phyloP scores from a whole-genome alignment of 37 sponge, comb jelly and placozoan species.

The Crambe crambe region DNA sequence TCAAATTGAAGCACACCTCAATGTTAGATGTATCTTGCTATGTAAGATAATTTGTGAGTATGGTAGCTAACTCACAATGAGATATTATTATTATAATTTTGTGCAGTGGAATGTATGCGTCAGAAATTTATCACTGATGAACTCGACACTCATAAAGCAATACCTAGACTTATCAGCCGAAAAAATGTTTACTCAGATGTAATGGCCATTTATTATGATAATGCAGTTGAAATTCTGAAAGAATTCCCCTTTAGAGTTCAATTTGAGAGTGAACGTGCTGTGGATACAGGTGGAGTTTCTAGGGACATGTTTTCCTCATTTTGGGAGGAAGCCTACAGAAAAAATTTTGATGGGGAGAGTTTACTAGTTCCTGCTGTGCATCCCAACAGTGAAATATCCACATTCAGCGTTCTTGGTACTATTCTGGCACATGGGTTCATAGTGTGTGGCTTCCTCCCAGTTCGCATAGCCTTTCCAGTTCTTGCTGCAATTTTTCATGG shows the following conservation, averaged over 20 bases:
- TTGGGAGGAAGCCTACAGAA: slow-evolving; percentile 12
- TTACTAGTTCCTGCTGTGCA: slow-evolving; percentile 3
- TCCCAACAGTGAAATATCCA: slow-evolving; percentile 10
- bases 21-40: too few species aligned
- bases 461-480: slow-evolving; percentile 21
- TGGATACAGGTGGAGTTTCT: slow-evolving; percentile 28
- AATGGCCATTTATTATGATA: not conserved
- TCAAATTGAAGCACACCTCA: too few species aligned
- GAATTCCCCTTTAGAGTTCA: slow-evolving; percentile 13
- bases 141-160: slow-evolving; percentile 6
- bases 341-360: slow-evolving; percentile 20
- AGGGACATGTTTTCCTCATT: too few species aligned
- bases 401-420: slow-evolving; percentile 5
- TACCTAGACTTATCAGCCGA: not conserved
- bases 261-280: slow-evolving; percentile 7
- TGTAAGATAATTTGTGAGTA: not conserved
- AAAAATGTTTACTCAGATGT: slow-evolving; percentile 2
- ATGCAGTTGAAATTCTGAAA: not conserved
- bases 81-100: not conserved
- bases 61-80: too few species aligned
- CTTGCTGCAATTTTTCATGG: slow-evolving; percentile 9
- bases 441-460: slow-evolving; percentile 16
- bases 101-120: not conserved
- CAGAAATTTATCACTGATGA: slow-evolving; percentile 10
- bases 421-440: slow-evolving; percentile 17